Conservation (phyloP, 2,888 invertebrate species). For the Plutella xylostella region DNA sequence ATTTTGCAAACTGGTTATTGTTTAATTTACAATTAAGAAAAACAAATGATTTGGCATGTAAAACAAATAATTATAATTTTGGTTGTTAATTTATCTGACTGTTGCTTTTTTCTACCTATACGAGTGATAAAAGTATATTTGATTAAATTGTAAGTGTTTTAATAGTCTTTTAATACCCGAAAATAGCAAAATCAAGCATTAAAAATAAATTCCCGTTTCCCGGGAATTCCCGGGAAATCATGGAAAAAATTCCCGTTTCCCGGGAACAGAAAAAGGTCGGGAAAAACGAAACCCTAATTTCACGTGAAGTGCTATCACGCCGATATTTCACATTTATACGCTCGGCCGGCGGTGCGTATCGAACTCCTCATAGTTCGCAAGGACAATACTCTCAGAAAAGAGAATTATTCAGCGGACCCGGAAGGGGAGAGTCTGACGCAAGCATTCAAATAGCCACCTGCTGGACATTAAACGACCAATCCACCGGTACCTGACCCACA, state of each 20-base stretch:
- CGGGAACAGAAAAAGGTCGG: neutral
- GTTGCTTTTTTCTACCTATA: no score
- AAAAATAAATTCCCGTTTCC: no score
- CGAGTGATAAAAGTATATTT: no score
- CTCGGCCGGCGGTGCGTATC: slow-evolving; percentile 54
- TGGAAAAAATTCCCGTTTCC: no score
- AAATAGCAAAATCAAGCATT: neutral
- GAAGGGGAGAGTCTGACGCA: slow-evolving; percentile 70
- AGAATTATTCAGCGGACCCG: slow-evolving; percentile 71
- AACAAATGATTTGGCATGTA: no score
- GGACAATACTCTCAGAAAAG: slow-evolving; percentile 66
- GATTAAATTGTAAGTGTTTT: neutral
- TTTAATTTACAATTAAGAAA: no score
- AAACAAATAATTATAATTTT: no score
- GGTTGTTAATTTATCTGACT: no score
- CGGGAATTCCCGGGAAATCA: no score
- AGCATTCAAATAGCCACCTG: slow-evolving; percentile 61
- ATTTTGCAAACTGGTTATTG: no score
- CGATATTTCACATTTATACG: slow-evolving; percentile 66
- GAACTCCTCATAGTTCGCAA: slow-evolving; percentile 62
- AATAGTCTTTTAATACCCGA: neutral
- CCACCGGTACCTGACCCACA: slow-evolving; percentile 14
- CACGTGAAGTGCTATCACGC: slow-evolving; percentile 53
- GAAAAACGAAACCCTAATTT: slow-evolving; percentile 27
- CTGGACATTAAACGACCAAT: slow-evolving; percentile 31